Evolutionary conservation across 2,797 vertebrate species (phyloP).

Genomic region (Chloroceryle amazona): DNA sequence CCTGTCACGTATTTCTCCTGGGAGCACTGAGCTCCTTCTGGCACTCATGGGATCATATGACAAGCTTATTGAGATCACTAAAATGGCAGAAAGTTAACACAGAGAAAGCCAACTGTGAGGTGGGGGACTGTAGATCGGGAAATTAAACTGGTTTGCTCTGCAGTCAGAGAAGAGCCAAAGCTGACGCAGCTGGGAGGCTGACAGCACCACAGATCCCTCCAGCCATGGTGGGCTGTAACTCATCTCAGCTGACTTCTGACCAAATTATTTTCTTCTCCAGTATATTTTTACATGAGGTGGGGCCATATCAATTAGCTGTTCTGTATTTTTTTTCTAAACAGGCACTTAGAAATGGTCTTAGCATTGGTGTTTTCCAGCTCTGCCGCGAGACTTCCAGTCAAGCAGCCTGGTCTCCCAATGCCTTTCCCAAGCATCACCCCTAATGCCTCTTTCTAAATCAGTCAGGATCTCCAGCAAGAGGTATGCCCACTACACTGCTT

Average conservation of each 20-base stretch:
- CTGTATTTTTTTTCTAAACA: neutral
- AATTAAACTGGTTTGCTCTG: slow-evolving; percentile 30
- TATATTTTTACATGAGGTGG: neutral
- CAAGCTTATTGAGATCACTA: slow-evolving; percentile 54
- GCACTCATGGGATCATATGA: slow-evolving; percentile 45
- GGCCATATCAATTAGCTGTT: neutral
- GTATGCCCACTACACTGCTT: neutral
- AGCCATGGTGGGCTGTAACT: neutral
- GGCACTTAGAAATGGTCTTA: neutral
- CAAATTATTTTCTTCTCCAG: neutral
- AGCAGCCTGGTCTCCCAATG: neutral
- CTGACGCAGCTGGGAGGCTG: neutral
- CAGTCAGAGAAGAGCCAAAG: neutral
- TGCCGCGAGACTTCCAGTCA: neutral
- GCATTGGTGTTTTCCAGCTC: neutral
- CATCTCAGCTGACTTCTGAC: neutral
- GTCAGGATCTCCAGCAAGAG: neutral
- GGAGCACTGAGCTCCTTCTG: slow-evolving; percentile 39
- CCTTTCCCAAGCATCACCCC: neutral
- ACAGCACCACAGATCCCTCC: neutral
- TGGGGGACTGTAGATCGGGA: neutral
- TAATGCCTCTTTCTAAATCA: neutral
- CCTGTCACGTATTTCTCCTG: slow-evolving; percentile 36
- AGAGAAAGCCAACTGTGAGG: neutral
- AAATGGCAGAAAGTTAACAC: slow-evolving; percentile 53